A percentile compares a stretch with the other conserved stretches of the same genome.
Evolutionary conservation across 2,888 invertebrate species (phyloP).

Genomic region (Tenthredo mesomela): DNA sequence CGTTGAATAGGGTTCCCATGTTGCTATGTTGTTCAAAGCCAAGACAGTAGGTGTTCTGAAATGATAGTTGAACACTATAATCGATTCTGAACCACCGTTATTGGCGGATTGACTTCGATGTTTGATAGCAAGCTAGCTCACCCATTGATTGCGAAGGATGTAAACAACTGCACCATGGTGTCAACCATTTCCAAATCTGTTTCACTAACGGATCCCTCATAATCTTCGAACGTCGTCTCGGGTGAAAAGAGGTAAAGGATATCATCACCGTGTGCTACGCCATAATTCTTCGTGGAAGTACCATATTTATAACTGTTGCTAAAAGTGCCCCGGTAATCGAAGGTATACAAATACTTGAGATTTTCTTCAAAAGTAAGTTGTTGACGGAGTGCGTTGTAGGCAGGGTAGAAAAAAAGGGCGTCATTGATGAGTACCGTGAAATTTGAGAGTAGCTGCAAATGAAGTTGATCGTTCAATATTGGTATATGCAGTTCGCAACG

Average conservation of each 20-base stretch:
- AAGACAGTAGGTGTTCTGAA: conserved; percentile 17
- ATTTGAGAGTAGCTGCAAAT: conserved; percentile 56
- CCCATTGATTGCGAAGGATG: conserved; percentile 71
- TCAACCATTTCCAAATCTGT: conserved; percentile 69
- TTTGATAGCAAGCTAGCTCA: conserved; percentile 37
- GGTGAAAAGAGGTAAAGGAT: conserved; percentile 77
- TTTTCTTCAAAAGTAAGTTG: conserved; percentile 45
- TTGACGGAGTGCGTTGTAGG: background rate
- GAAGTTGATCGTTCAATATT: background rate
- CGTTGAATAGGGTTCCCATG: conserved; percentile 12
- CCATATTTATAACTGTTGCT: conserved; percentile 46
- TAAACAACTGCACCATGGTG: conserved; percentile 76
- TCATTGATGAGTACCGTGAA: conserved; percentile 58
- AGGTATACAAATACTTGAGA: conserved; percentile 58
- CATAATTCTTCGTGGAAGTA: conserved; percentile 49
- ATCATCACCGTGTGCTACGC: conserved; percentile 79
- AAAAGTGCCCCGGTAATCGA: conserved; percentile 59
- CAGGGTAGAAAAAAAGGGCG: conserved; percentile 58
- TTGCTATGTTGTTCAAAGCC: background rate
- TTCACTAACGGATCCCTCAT: conserved; percentile 56
- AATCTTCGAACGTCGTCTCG: background rate
- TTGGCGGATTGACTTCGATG: background rate
- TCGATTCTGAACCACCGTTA: background rate
- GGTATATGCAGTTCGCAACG: no score
- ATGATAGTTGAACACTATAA: background rate